Conservation (phyloP, 2,113 vertebrate genomes). For the Oreochromis aureus region DNA sequence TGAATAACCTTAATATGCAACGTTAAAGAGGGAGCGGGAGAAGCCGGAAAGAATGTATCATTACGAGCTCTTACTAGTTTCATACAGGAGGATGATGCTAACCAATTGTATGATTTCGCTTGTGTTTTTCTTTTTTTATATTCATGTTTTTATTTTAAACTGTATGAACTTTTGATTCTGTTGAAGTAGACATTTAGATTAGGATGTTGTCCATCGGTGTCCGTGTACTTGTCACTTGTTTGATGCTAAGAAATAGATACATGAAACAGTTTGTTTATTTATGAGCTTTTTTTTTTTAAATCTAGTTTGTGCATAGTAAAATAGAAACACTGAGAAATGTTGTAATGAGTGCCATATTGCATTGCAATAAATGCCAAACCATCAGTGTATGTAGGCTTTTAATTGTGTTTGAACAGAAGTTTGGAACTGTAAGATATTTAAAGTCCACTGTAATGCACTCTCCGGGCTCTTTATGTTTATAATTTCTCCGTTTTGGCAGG, state of each 20-base stretch:
- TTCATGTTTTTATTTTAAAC: background rate
- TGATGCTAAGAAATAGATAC: constrained; percentile 83
- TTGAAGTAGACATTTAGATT: constrained; percentile 60
- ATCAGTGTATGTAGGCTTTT: constrained; percentile 7
- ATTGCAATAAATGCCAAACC: constrained; percentile 89
- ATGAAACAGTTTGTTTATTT: constrained; percentile 98
- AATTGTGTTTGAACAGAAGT: background rate
- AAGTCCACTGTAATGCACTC: background rate
- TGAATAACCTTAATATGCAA: constrained; percentile 88
- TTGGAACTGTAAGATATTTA: background rate
- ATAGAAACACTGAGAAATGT: constrained; percentile 83
- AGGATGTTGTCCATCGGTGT: constrained; percentile 66
- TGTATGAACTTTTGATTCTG: constrained; percentile 22
- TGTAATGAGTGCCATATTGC: constrained; percentile 78
- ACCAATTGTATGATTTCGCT: constrained; percentile 40
- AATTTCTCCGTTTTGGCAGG: constrained; percentile 11
- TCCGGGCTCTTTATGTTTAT: background rate
- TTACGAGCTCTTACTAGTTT: constrained; percentile 84
- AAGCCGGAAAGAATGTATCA: constrained; percentile 84
- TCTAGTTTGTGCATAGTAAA: constrained; percentile 99
- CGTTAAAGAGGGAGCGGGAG: constrained; percentile 71
- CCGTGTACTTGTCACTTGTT: constrained; percentile 52
- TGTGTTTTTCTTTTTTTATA: constrained; percentile 10
- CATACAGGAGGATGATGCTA: constrained; percentile 46
- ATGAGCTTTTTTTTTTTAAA: constrained; percentile 91